A percentile compares a stretch with the other conserved stretches of the same genome.
Evolutionary conservation across 1,140 invertebrate species (phyloP).

Genomic region (Achatina immaculata): DNA sequence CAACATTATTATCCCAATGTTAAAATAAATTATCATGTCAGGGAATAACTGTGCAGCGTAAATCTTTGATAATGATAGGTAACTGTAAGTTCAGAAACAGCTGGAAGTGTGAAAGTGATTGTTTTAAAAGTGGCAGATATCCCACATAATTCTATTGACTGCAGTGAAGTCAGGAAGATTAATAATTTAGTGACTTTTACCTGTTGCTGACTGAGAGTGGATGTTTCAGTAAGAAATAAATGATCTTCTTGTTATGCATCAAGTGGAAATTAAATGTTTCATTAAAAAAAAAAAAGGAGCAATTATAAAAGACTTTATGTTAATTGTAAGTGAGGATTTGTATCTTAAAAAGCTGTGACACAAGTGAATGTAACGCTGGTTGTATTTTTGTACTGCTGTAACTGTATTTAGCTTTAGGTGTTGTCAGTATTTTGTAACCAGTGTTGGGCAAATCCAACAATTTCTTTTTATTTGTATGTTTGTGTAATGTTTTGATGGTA

Average conservation of each 20-base stretch:
- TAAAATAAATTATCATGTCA: too few species aligned
- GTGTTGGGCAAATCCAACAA: too few species aligned
- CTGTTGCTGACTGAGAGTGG: background rate
- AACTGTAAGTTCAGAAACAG: too few species aligned
- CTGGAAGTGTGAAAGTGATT: background rate
- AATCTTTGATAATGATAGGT: background rate
- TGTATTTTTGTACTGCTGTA: background rate
- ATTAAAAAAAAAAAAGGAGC: too few species aligned
- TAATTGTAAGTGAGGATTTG: too few species aligned
- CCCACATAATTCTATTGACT: background rate
- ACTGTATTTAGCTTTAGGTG: background rate
- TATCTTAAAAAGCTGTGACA: too few species aligned
- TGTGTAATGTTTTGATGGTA: background rate
- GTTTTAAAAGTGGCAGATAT: background rate
- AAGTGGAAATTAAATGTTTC: too few species aligned
- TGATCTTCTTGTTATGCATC: too few species aligned
- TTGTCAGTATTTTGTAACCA: too few species aligned
- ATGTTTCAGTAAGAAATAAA: background rate
- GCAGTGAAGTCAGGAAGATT: too few species aligned
- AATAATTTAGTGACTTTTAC: background rate
- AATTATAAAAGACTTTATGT: too few species aligned
- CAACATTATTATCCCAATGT: constrained; percentile 36
- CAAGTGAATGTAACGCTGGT: too few species aligned
- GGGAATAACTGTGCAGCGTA: background rate
- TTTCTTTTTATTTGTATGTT: background rate